Evolutionary conservation across 1,140 invertebrate species (phyloP).

Genomic region (Drosophila serrata): DNA sequence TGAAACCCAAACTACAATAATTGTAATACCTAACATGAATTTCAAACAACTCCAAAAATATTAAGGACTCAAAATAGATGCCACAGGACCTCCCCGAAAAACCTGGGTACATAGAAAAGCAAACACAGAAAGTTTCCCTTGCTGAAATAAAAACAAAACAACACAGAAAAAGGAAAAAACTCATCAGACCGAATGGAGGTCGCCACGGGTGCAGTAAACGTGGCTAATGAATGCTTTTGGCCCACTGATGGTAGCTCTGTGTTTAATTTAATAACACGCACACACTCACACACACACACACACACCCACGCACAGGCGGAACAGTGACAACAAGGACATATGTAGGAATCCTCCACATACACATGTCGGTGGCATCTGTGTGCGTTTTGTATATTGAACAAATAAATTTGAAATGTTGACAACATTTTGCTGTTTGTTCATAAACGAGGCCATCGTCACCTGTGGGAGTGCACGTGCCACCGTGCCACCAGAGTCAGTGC

Average conservation of each 20-base stretch:
- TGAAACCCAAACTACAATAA: background rate
- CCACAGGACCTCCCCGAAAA: background rate
- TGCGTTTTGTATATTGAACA: conserved; percentile 74
- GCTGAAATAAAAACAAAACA: conserved; percentile 28
- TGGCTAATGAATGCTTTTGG: conserved; percentile 84
- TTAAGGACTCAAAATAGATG: background rate
- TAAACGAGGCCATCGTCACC: conserved; percentile 83
- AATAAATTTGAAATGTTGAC: conserved; percentile 84
- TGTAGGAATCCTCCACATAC: conserved; percentile 45
- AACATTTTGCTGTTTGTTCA: conserved; percentile 84
- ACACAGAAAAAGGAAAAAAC: conserved; percentile 58
- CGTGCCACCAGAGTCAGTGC: conserved; percentile 3
- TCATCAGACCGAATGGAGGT: conserved; percentile 81
- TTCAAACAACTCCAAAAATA: background rate
- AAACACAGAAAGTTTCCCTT: conserved; percentile 70
- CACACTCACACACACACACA: conserved; percentile 37
- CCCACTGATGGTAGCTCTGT: conserved; percentile 81
- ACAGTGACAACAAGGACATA: conserved; percentile 55
- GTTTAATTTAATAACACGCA: conserved; percentile 84
- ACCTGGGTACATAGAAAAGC: conserved; percentile 36
- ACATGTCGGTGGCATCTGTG: conserved; percentile 51
- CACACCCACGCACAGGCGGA: conserved; percentile 6
- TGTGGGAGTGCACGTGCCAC: conserved; percentile 72
- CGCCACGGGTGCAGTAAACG: conserved; percentile 83
- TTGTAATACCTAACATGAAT: too few species aligned